These are phyloP conservation scores for Saguinus imperator DNA, from an alignment of 2,113 vertebrate species.

Conservation along the genomic window DNA sequence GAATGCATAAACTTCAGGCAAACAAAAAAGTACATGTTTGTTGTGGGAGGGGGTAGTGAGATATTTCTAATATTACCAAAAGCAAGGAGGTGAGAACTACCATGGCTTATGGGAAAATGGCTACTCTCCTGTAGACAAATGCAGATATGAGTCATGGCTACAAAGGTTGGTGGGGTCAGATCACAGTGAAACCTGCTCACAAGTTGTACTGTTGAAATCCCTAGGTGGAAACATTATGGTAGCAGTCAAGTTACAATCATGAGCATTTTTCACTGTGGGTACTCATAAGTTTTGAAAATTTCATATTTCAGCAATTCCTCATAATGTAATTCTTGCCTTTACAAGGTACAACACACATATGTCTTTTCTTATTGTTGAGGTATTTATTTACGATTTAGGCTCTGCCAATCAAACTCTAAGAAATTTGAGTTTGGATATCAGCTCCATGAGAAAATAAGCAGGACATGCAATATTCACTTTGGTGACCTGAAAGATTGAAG, in stretches of 20 bases:
- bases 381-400: background rate
- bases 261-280: background rate
- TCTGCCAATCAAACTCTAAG: background rate
- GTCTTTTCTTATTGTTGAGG: background rate
- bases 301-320: background rate
- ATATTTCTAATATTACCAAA: background rate
- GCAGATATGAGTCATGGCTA: background rate
- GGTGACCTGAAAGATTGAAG: too few species aligned
- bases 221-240: background rate
- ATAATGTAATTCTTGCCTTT: background rate
- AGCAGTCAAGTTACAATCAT: background rate
- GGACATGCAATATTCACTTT: fast-evolving
- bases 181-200: fast-evolving
- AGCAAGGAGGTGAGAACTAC: background rate
- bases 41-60: fast-evolving
- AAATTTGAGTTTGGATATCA: background rate
- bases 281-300: background rate
- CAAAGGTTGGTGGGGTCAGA: background rate
- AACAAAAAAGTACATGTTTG: background rate
- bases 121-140: background rate
- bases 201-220: too few species aligned
- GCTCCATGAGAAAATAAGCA: background rate
- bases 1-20: background rate
- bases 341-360: too few species aligned
- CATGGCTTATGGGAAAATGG: fast-evolving